Evolutionary conservation across 2,797 vertebrate genomes (phyloP).

Genomic region (Notamacropus eugenii): DNA sequence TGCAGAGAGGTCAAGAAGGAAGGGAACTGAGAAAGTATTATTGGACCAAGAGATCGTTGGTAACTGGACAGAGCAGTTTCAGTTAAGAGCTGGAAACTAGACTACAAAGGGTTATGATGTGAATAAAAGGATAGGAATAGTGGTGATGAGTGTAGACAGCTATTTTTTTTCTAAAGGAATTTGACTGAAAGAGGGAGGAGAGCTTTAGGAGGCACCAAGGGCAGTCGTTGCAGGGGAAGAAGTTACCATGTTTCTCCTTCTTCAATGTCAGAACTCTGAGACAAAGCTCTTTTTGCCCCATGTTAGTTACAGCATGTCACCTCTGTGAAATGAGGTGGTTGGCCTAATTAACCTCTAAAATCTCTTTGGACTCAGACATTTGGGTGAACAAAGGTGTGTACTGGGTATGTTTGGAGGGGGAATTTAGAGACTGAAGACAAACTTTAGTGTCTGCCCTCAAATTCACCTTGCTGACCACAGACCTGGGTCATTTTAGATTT

Average conservation of each 20-base stretch:
- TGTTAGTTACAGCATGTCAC: neutral
- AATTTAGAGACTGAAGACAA: neutral
- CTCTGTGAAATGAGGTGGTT: neutral
- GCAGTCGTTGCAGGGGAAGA: neutral
- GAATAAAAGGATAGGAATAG: neutral
- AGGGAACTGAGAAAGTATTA: neutral
- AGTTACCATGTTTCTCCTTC: neutral
- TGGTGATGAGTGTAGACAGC: neutral
- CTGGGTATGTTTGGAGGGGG: neutral
- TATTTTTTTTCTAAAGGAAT: neutral
- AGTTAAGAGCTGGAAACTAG: neutral
- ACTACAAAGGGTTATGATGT: neutral
- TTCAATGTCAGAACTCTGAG: neutral
- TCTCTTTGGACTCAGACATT: neutral
- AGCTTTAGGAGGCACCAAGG: neutral
- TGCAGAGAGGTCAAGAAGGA: neutral
- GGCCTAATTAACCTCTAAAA: neutral
- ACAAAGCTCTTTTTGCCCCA: neutral
- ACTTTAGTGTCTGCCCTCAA: neutral
- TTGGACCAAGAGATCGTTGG: neutral
- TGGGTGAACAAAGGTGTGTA: neutral
- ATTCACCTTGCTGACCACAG: neutral
- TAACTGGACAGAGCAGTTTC: neutral
- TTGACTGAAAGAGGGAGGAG: neutral
- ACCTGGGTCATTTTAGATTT: neutral